These are phyloP conservation scores for Grapholita molesta DNA, from an alignment of 1,140 invertebrate genomes.

Conservation along the genomic window DNA sequence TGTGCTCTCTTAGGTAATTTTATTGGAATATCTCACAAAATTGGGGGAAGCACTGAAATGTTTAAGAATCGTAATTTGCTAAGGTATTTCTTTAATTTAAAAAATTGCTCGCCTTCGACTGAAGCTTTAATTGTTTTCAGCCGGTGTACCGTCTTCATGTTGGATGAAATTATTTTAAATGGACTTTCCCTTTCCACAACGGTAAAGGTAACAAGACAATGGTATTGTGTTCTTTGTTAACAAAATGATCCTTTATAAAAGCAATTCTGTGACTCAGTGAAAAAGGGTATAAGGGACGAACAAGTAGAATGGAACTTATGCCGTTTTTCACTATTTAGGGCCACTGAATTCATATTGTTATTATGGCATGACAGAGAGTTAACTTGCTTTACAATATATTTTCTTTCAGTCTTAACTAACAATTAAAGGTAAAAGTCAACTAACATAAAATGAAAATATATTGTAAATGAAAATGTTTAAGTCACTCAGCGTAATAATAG, in stretches of 20 bases:
- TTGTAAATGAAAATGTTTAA: too few species aligned
- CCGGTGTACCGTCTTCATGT: not conserved
- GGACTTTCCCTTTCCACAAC: not conserved
- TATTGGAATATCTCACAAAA: not conserved
- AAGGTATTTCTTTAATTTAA: not conserved
- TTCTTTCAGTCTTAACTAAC: too few species aligned
- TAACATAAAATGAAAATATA: too few species aligned
- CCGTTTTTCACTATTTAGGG: too few species aligned
- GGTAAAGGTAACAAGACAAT: not conserved
- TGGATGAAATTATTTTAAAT: not conserved
- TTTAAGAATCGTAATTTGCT: not conserved
- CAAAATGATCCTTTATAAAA: not conserved
- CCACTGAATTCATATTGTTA: too few species aligned
- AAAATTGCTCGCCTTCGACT: not conserved
- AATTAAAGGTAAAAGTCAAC: too few species aligned
- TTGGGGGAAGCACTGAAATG: not conserved
- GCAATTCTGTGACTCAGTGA: not conserved
- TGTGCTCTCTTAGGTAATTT: not conserved
- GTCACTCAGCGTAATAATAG: too few species aligned
- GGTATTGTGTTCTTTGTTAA: not conserved
- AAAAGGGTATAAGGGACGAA: too few species aligned
- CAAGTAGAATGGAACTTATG: too few species aligned
- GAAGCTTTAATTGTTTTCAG: not conserved
- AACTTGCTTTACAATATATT: too few species aligned
- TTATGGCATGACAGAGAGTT: too few species aligned